A percentile compares a stretch with the other conserved stretches of the same genome.
Conservation (phyloP, 1,140 invertebrate genomes). For the Chymomyza costata region DNA sequence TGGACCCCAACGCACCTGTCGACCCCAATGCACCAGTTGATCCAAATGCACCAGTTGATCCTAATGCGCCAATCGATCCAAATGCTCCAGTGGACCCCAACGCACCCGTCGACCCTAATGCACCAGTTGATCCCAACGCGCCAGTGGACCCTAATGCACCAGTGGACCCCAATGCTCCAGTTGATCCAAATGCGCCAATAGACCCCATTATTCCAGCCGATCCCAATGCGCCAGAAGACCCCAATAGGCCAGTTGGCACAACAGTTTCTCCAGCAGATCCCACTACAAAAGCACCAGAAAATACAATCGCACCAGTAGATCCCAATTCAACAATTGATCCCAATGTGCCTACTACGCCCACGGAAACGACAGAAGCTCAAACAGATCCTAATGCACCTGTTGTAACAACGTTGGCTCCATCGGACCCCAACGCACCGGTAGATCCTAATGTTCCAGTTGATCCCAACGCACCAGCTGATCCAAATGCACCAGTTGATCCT, state of each 20-base stretch:
- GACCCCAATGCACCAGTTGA: constrained; percentile 10
- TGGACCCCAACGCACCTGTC: constrained; percentile 6
- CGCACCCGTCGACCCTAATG: constrained; percentile 5
- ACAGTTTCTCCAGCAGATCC: constrained; percentile 1
- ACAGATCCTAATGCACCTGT: constrained; percentile 3
- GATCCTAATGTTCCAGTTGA: constrained; percentile 20
- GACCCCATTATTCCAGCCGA: not conserved
- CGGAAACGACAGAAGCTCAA: not conserved
- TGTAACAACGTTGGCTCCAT: not conserved
- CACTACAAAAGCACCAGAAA: constrained; percentile 1
- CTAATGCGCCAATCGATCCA: constrained; percentile 13
- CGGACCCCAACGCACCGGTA: constrained; percentile 10
- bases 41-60: constrained; percentile 17
- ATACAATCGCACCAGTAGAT: constrained; percentile 15
- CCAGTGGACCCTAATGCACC: constrained; percentile 10
- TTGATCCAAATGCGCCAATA: constrained; percentile 4
- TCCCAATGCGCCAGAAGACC: constrained; percentile 7
- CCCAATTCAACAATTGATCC: constrained; percentile 12
- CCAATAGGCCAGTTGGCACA: constrained; percentile 4
- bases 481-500: constrained; percentile 4
- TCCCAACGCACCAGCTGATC: constrained; percentile 13
- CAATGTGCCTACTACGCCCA: constrained; percentile 1
- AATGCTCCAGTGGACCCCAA: constrained; percentile 3
- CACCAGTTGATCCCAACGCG: constrained; percentile 4
- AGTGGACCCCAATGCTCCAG: constrained; percentile 11